Evolutionary conservation across 2,888 invertebrate genomes (phyloP).

Genomic region (Sphinx pinastri): DNA sequence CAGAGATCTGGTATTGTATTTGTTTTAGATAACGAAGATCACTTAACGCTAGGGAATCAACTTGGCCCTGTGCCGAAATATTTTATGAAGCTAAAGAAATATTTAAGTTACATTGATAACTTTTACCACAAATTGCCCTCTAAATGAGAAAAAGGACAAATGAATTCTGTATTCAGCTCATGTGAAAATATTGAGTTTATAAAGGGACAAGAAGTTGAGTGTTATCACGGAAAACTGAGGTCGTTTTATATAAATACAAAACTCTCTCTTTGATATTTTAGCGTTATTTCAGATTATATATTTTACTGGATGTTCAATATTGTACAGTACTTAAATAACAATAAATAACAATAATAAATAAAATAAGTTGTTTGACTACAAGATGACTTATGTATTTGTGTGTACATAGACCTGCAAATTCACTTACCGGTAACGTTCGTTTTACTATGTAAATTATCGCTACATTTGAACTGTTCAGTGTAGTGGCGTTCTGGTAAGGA

Average conservation of each 20-base stretch:
- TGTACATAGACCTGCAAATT: background rate
- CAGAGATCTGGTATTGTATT: too few species aligned
- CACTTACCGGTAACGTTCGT: background rate
- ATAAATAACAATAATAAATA: too few species aligned
- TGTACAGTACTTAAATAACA: background rate
- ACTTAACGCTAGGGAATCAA: too few species aligned
- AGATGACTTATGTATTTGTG: background rate
- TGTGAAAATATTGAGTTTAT: constrained; percentile 20
- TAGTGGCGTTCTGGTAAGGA: background rate
- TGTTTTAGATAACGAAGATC: too few species aligned
- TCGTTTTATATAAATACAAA: constrained; percentile 20
- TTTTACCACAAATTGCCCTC: too few species aligned
- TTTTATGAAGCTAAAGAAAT: too few species aligned
- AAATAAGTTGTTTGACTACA: background rate
- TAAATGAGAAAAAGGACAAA: background rate
- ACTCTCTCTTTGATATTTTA: constrained; percentile 2
- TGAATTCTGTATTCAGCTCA: background rate
- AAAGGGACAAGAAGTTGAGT: constrained; percentile 21
- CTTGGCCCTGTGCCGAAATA: too few species aligned
- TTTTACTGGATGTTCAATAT: constrained; percentile 2
- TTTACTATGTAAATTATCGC: background rate
- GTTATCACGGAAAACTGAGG: constrained; percentile 30
- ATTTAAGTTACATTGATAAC: too few species aligned
- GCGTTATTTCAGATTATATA: background rate
- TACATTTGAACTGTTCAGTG: background rate